phyloP scores from a whole-genome alignment of 1,140 invertebrate genomes.

The Anagrus nilaparvatae region DNA sequence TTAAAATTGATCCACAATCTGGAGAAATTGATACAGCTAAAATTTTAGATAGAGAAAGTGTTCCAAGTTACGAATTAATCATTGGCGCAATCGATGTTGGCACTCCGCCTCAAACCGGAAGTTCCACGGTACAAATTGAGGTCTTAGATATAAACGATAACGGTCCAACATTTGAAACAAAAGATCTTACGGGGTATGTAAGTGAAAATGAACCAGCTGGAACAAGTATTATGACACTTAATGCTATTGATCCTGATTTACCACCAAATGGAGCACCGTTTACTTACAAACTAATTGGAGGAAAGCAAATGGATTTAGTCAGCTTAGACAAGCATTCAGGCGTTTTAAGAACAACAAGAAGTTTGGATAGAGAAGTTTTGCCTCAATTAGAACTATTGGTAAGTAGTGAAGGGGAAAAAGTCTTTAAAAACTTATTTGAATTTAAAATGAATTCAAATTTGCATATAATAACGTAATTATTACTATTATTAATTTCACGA shows the following conservation, averaged over 20 bases:
- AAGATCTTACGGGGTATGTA: conserved; percentile 61
- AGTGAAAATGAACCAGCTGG: conserved; percentile 80
- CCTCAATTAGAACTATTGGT: conserved; percentile 60
- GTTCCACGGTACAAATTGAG: conserved; percentile 63
- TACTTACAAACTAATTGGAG: conserved; percentile 67
- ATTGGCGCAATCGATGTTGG: conserved; percentile 86
- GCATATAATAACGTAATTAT: neutral
- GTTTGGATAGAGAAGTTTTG: conserved; percentile 72
- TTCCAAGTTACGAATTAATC: conserved; percentile 65
- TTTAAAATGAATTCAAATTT: conserved; percentile 1
- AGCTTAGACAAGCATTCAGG: conserved; percentile 71
- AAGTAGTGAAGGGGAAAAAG: conserved; percentile 14
- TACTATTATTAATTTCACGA: no score
- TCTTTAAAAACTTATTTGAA: neutral
- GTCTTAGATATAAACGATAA: conserved; percentile 89
- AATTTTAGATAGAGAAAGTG: conserved; percentile 71
- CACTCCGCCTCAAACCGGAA: conserved; percentile 77
- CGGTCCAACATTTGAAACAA: conserved; percentile 68
- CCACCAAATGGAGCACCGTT: conserved; percentile 89
- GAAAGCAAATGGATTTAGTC: conserved; percentile 65
- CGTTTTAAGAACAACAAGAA: conserved; percentile 63
- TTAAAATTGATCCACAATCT: conserved; percentile 79
- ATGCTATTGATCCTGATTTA: conserved; percentile 79
- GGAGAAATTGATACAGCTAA: conserved; percentile 72
- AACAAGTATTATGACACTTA: conserved; percentile 73